phyloP scores from a whole-genome alignment of 2,113 vertebrate genomes.

The Datnioides undecimradiatus region DNA sequence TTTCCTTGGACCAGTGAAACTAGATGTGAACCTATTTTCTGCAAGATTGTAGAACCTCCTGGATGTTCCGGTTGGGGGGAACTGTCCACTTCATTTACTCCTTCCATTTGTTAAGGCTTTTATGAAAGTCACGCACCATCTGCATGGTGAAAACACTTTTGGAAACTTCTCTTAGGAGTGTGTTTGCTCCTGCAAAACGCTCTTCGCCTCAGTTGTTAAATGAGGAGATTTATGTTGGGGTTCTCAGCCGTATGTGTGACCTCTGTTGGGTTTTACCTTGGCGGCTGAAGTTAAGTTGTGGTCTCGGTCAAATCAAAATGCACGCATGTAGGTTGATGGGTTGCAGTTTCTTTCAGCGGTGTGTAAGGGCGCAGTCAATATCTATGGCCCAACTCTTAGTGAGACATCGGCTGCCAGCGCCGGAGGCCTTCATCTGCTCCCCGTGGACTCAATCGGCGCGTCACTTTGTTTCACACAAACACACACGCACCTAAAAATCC shows the following conservation, averaged over 20 bases:
- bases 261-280: conserved; percentile 21
- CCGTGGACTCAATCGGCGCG: conserved; percentile 45
- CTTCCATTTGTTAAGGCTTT: conserved; percentile 73
- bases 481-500: background rate
- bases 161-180: conserved; percentile 43
- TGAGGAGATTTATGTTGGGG: conserved; percentile 25
- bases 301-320: conserved; percentile 1
- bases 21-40: conserved; percentile 67
- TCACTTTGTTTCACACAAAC: conserved; percentile 36
- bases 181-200: conserved; percentile 37
- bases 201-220: conserved; percentile 22
- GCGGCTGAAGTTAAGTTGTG: background rate
- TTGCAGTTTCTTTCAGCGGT: background rate
- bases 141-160: conserved; percentile 64
- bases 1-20: conserved; percentile 71
- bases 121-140: conserved; percentile 71
- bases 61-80: conserved; percentile 68
- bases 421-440: conserved; percentile 48
- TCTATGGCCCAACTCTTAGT: conserved; percentile 14
- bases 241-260: conserved; percentile 14
- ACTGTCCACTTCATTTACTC: conserved; percentile 76
- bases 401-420: conserved; percentile 49
- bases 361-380: conserved; percentile 11
- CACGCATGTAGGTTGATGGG: background rate
- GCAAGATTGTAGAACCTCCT: conserved; percentile 60